Evolutionary conservation across 2,113 vertebrate species (phyloP).

Genomic region (Seriola dumerili): DNA sequence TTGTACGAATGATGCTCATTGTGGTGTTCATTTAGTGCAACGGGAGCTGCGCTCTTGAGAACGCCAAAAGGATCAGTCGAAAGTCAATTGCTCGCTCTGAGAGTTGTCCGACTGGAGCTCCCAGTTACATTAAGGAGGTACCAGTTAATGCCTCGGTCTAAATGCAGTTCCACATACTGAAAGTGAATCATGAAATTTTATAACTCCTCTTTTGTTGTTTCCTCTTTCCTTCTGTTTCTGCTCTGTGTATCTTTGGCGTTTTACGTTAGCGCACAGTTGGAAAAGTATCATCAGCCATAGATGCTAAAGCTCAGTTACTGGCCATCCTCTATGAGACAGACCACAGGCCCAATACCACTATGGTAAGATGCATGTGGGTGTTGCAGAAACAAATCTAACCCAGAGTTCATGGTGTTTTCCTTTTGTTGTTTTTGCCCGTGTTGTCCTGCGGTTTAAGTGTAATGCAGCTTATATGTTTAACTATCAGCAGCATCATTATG

Average conservation of each 20-base stretch:
- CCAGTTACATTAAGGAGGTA: conserved; percentile 83
- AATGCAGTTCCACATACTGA: neutral
- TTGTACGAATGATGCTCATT: conserved; percentile 21
- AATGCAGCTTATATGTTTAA: neutral
- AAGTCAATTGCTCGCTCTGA: conserved; percentile 62
- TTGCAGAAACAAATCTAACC: conserved; percentile 1
- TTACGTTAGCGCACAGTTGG: conserved; percentile 92
- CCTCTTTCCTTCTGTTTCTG: conserved; percentile 1
- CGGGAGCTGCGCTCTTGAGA: conserved; percentile 36
- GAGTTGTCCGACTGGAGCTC: conserved; percentile 69
- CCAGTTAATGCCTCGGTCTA: neutral
- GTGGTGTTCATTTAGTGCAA: conserved; percentile 71
- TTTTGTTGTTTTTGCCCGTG: neutral
- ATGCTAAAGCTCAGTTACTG: conserved; percentile 94
- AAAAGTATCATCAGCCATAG: conserved; percentile 91
- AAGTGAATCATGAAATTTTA: neutral
- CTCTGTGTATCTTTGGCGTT: conserved; percentile 41
- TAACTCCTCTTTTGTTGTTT: conserved; percentile 23
- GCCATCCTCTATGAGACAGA: conserved; percentile 96
- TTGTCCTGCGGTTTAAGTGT: neutral
- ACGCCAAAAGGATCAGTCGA: conserved; percentile 14
- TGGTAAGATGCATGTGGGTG: conserved; percentile 88
- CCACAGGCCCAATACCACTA: conserved; percentile 91
- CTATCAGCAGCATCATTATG: neutral
- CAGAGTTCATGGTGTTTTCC: neutral